Evolutionary conservation across 2,113 vertebrate genomes (phyloP), one percentile per base, ranked within the genome.

Genomic region (Coryphaenoides rupestris): DNA sequence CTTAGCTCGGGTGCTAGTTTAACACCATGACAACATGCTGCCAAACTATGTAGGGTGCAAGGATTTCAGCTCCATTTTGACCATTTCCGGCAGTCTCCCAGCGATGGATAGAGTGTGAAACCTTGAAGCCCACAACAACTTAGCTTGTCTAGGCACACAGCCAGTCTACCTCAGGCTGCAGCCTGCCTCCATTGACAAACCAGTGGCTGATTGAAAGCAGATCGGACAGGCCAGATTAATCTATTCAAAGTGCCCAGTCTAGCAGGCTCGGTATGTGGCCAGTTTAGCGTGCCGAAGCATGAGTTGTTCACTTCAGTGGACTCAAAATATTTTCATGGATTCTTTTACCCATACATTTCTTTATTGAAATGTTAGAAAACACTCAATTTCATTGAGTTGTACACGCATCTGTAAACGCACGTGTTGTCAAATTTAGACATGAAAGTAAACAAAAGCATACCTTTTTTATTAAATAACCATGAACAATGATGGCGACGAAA

Each of bases 181-280:
- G 50, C 55, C 59, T 19, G 53, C 55, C 70, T 77, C 77, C 75
- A 63, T 0, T 72, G 78, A 65, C 76, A 55, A 72, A 82, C 64
- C 17, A 61, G 53, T 64, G 5, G 15, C 69, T 65, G 74, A 88
- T 74, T 65, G 64, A 73, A 77, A 89, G 78, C 62, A 47, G 69
- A 74, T 28, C 70, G 57, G 88, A 87, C 87, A 79, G 69, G 66
- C 75, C 46, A 49, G 76, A 74, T 62, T 60, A 81, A 69, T 55
- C 78, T 53, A 81, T 88, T 88, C 73, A 82, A 71, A 33, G 22
- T 58, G 74, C 61, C 72, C 79, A 72, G 24, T 86, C 71, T 33
- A 82, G 76, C 84, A 50, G 78, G 74, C 19, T 62, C 24, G 65
- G 70, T 26, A 61, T 80, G 23, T 78, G 66, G 40, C 58, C 23